A percentile compares a stretch with the other conserved stretches of the same genome.
Evolutionary conservation across 2,113 vertebrate species (phyloP).

Genomic region (Apodemus sylvaticus): DNA sequence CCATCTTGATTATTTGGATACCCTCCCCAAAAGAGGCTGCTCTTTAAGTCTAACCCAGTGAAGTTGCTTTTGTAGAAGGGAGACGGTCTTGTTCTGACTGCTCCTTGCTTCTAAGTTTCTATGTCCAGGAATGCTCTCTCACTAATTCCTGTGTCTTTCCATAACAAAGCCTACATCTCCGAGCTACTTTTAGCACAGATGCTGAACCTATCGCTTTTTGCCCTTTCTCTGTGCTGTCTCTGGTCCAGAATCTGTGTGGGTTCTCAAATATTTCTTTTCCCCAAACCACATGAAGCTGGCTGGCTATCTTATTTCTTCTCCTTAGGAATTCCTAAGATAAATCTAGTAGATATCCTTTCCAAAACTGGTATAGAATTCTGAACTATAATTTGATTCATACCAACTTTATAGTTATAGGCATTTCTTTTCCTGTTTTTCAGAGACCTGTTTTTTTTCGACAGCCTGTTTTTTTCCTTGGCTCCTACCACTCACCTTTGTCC

Average conservation of each 20-base stretch:
- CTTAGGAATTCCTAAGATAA: conserved; percentile 15
- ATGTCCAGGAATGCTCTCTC: neutral
- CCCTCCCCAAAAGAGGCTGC: neutral
- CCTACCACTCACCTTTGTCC: neutral
- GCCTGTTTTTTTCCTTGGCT: neutral
- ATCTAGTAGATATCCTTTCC: conserved; percentile 12
- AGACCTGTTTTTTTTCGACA: neutral
- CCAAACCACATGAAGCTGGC: neutral
- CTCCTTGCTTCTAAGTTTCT: neutral
- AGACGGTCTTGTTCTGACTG: neutral
- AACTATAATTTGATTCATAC: neutral
- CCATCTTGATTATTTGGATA: neutral
- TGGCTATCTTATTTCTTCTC: neutral
- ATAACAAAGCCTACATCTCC: neutral
- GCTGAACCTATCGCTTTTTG: neutral
- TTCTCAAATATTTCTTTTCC: neutral
- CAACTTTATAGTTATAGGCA: neutral
- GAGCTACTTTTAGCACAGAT: neutral
- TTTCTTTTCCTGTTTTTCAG: neutral
- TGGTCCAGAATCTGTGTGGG: neutral
- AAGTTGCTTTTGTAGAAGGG: neutral
- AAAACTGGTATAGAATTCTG: neutral
- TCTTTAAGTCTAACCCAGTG: neutral
- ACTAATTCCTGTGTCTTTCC: neutral
- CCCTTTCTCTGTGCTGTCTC: neutral